Conservation (phyloP, 1,140 invertebrate genomes). For the Drosophila teissieri region DNA sequence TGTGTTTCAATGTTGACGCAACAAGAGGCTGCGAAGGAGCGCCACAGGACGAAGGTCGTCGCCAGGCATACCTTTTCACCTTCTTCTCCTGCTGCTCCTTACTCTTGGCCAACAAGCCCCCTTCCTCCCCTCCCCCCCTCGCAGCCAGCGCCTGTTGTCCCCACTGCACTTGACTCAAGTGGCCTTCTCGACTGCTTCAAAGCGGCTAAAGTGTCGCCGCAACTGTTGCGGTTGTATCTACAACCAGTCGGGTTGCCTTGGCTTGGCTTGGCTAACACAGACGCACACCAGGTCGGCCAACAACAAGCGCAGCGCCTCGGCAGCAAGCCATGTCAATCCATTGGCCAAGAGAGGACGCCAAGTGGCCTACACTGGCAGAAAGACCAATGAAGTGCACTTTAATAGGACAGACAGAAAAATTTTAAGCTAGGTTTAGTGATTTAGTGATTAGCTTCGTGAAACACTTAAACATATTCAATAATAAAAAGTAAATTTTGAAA, state of each 20-base stretch:
- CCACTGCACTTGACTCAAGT: conserved; percentile 74
- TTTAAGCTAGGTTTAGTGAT: too few species aligned
- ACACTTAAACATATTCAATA: too few species aligned
- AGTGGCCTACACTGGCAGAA: conserved; percentile 34
- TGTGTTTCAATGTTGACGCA: conserved; percentile 64
- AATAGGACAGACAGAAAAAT: background rate
- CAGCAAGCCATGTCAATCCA: conserved; percentile 38
- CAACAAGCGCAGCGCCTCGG: background rate
- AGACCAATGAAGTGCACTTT: background rate
- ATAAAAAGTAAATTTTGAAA: too few species aligned
- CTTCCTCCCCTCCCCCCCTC: background rate
- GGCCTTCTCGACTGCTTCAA: conserved; percentile 68
- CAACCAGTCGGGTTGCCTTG: conserved; percentile 35
- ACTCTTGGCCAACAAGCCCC: conserved; percentile 1
- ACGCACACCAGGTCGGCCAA: conserved; percentile 3
- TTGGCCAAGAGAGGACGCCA: conserved; percentile 30
- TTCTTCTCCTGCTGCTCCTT: conserved; percentile 6
- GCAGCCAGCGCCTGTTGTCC: conserved; percentile 31
- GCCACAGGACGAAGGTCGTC: conserved; percentile 30
- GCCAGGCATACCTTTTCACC: conserved; percentile 43
- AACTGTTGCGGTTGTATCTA: conserved; percentile 72
- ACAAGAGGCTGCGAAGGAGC: conserved; percentile 12
- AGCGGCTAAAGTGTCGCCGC: conserved; percentile 75
- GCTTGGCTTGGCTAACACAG: conserved; percentile 9
- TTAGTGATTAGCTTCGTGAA: too few species aligned